Evolutionary conservation across 1,140 invertebrate genomes (phyloP).

Genomic region (Anthonomus grandis): DNA sequence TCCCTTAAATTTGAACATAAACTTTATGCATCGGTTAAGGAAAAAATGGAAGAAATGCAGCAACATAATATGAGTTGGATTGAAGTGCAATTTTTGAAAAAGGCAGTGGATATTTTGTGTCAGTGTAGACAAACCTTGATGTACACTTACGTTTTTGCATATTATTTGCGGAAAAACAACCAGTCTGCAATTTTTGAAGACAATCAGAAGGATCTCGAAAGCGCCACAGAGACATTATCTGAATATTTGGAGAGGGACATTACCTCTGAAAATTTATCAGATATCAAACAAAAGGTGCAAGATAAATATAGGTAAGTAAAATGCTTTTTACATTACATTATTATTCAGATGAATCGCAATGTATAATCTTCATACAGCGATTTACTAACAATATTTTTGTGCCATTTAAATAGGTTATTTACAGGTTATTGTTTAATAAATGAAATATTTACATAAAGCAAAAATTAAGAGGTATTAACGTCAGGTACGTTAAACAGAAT

Average conservation of each 20-base stretch:
- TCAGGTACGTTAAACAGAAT: too few species aligned
- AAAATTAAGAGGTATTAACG: too few species aligned
- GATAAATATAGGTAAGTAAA: conserved; percentile 94
- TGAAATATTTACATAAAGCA: too few species aligned
- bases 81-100: conserved; percentile 97
- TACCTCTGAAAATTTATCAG: conserved; percentile 93
- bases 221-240: conserved; percentile 92
- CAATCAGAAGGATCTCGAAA: conserved; percentile 97
- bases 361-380: too few species aligned
- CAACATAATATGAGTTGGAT: conserved; percentile 99
- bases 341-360: too few species aligned
- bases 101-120: conserved; percentile 96
- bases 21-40: conserved; percentile 88
- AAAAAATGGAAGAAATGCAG: conserved; percentile 99
- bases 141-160: conserved; percentile 99
- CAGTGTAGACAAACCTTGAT: conserved; percentile 96
- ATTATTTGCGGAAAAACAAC: conserved; percentile 97
- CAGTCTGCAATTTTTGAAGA: conserved; percentile 99
- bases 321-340: neutral
- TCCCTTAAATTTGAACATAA: conserved; percentile 97
- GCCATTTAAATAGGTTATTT: too few species aligned
- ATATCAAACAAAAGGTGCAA: conserved; percentile 99
- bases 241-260: conserved; percentile 98
- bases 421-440: too few species aligned
- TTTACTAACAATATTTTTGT: too few species aligned